Base-by-base conservation (phyloP, 2,888 invertebrate genomes). In the Parnassius smintheus region DNA sequence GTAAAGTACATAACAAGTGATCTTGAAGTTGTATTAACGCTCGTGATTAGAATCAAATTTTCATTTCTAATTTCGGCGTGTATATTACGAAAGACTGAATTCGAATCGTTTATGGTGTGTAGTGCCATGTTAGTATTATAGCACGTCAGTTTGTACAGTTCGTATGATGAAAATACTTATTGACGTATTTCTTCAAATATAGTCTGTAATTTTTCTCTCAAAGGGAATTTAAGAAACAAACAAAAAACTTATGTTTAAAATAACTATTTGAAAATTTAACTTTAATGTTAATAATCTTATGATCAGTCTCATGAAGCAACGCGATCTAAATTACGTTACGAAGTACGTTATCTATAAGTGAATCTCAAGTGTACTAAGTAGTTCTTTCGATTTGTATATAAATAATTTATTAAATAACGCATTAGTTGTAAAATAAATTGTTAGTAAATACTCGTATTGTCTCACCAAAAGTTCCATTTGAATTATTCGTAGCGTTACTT, bases 101-200 rank as follows among this genome's bases (percentile, higher is more conserved):
- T 76, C 75, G 77, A 82, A 82, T 82, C 84, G 80, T 82, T 75
- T 77, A 85, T 88, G 90, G 87, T 90, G 80, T 87, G 72, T 73
- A 82, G 91, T 91, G 91, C 91, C 91, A 91, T 91, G 80, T 87
- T 90, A 91, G 89, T 87, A 87, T 89, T 88, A 87, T 71, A 50
- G 60, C 46, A 69, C 69, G 75, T 80, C 78, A 76, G 75, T 71
- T 65, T 75, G 70, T 78, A 78, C 76, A 73, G 74, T 77, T 80
- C 75, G 80, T 83, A 82, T 82, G 81, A 81, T 77, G 81, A 75
- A 75, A 72, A 75, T 76, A 73, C 81, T 77, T 79, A 52, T 59
- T 59, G 9, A 46, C n/a, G 13, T 52, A 52, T 13, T 56, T 51
- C 13, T 56, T 59, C 42, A 10, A 48, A 59, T 13, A 53, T 46